A percentile compares a stretch with the other conserved stretches of the same genome.
Conservation (phyloP, 2,888 invertebrate species). For the Dryococelus australis region DNA sequence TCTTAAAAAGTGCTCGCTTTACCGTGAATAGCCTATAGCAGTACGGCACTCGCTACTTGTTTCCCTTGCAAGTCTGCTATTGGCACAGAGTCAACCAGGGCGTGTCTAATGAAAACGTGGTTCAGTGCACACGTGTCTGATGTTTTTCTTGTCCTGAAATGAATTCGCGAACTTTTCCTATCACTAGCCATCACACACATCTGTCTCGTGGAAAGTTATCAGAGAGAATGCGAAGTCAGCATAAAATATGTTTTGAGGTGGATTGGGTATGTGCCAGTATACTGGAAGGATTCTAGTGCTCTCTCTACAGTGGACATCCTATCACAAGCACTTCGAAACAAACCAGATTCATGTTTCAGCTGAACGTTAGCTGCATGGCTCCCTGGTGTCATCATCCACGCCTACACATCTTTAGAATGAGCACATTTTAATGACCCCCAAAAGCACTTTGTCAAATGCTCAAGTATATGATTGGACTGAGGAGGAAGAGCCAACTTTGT, state of each 20-base stretch:
- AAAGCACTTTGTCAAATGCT: not conserved
- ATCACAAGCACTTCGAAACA: not conserved
- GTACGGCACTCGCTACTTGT: too few relatives aligned
- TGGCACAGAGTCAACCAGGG: too few relatives aligned
- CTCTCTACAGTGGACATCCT: not conserved
- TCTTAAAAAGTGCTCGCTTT: too few relatives aligned
- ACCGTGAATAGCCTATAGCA: too few relatives aligned
- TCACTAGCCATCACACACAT: not conserved
- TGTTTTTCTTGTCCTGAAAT: too few relatives aligned
- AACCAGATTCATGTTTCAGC: not conserved
- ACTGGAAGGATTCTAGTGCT: not conserved
- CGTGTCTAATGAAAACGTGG: too few relatives aligned
- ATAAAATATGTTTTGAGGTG: not conserved
- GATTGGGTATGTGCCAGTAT: not conserved
- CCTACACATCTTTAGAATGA: not conserved
- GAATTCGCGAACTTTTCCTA: too few relatives aligned
- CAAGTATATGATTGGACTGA: not conserved
- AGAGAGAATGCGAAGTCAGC: not conserved
- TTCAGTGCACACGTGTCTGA: too few relatives aligned
- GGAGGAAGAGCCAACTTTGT: not conserved
- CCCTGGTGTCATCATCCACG: not conserved
- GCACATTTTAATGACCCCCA: not conserved
- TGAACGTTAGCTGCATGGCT: not conserved
- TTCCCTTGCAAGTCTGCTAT: too few relatives aligned
- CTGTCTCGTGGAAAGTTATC: slow-evolving; percentile 19